Conservation (phyloP, 2,888 invertebrate species). For the Pandemis cinnamomeana region DNA sequence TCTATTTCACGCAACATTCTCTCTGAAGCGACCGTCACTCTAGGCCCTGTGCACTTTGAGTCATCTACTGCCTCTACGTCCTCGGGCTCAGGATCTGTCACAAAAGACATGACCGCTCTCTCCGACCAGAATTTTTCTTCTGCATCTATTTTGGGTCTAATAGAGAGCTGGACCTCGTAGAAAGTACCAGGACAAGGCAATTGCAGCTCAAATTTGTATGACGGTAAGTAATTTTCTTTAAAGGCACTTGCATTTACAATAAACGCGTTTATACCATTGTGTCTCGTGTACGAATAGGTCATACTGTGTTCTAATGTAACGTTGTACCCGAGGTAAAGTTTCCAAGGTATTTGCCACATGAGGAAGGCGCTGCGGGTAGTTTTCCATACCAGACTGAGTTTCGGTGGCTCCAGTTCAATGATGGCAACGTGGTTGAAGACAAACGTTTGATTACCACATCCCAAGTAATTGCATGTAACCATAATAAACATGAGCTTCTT, state of each 20-base stretch:
- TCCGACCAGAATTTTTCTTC: constrained; percentile 1
- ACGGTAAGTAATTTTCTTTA: neutral
- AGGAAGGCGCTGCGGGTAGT: neutral
- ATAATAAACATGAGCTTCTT: neutral
- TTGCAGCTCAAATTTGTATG: neutral
- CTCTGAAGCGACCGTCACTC: neutral
- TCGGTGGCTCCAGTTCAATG: neutral
- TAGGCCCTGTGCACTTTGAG: neutral
- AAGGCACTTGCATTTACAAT: neutral
- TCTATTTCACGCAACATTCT: neutral
- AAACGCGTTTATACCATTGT: neutral
- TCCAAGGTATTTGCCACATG: neutral
- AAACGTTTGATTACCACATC: neutral
- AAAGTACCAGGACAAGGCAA: neutral
- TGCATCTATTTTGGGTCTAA: neutral
- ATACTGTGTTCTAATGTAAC: neutral
- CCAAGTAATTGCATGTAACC: neutral
- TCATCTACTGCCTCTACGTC: neutral
- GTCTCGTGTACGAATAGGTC: neutral
- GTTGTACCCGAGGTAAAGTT: neutral
- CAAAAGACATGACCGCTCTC: neutral
- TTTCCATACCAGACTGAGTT: neutral
- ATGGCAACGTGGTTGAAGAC: neutral
- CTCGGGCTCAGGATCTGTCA: neutral
- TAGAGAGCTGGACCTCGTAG: neutral